A percentile compares a stretch with the other conserved stretches of the same genome.
phyloP scores from a whole-genome alignment of 2,113 vertebrate genomes.

The Arizona elegans region DNA sequence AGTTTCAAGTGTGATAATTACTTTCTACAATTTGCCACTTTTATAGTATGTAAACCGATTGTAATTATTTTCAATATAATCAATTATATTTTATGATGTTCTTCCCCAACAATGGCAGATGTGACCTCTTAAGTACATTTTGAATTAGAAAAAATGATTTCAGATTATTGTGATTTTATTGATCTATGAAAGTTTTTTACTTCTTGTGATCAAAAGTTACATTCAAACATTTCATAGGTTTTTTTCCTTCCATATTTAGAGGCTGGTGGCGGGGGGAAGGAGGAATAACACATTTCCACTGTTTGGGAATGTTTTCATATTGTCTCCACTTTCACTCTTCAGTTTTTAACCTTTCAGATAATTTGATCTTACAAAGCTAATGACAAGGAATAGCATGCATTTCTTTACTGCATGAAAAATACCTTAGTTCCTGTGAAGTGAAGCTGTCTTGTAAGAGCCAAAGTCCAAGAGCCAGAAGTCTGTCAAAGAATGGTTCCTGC shows the following conservation, averaged over 20 bases:
- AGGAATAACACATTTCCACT: background rate
- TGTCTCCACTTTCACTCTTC: background rate
- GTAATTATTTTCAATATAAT: no score
- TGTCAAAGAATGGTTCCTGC: background rate
- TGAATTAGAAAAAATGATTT: background rate
- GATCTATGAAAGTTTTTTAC: background rate
- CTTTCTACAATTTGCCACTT: background rate
- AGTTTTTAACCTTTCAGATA: background rate
- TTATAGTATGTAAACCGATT: no score
- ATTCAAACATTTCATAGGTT: background rate
- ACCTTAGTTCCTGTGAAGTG: background rate
- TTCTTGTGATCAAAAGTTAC: background rate
- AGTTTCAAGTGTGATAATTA: background rate
- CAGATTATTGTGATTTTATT: background rate
- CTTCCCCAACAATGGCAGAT: background rate
- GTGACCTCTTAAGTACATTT: background rate
- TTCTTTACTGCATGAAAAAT: background rate
- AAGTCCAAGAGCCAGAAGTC: background rate
- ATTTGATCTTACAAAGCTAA: background rate
- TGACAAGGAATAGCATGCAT: background rate
- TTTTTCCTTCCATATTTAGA: background rate
- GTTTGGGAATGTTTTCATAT: background rate
- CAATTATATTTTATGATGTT: background rate
- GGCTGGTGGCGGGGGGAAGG: accelerated
- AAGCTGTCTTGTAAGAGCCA: background rate